phyloP scores from a whole-genome alignment of 2,888 invertebrate genomes.

The Drosophila kambysellisi region DNA sequence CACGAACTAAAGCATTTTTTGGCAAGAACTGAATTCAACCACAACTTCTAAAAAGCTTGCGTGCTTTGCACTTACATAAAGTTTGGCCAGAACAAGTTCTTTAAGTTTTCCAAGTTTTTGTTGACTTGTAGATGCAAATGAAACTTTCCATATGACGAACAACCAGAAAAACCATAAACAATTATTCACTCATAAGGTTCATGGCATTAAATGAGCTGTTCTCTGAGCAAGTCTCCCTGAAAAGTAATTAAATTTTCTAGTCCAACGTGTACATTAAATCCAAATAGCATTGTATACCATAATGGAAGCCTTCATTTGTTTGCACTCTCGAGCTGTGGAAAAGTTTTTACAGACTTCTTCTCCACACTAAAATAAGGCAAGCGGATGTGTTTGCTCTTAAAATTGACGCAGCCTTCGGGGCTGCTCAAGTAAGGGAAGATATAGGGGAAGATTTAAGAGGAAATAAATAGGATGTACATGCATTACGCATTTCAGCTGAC shows the following conservation, averaged over 20 bases:
- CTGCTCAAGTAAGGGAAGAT: background rate
- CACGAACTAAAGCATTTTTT: background rate
- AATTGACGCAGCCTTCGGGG: background rate
- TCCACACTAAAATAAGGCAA: background rate
- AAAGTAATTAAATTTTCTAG: constrained; percentile 15
- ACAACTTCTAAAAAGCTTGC: background rate
- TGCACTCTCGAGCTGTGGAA: background rate
- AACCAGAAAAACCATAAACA: constrained; percentile 4
- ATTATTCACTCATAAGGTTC: constrained; percentile 6
- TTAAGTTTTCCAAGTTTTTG: background rate
- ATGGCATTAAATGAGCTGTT: constrained; percentile 3
- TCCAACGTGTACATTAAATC: constrained; percentile 4
- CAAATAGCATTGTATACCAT: constrained; percentile 1
- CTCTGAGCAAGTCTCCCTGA: background rate
- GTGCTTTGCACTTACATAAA: background rate
- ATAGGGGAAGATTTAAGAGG: background rate
- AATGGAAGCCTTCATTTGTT: constrained; percentile 6
- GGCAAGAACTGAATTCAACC: background rate
- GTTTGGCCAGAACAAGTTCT: background rate
- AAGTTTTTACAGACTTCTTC: constrained; percentile 3
- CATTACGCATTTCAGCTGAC: constrained; percentile 10
- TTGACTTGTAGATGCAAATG: background rate
- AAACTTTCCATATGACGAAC: constrained; percentile 4
- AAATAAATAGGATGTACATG: background rate
- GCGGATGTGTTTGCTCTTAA: background rate